phyloP scores from a whole-genome alignment of 2,113 vertebrate species.

The Lucifuga dentata region DNA sequence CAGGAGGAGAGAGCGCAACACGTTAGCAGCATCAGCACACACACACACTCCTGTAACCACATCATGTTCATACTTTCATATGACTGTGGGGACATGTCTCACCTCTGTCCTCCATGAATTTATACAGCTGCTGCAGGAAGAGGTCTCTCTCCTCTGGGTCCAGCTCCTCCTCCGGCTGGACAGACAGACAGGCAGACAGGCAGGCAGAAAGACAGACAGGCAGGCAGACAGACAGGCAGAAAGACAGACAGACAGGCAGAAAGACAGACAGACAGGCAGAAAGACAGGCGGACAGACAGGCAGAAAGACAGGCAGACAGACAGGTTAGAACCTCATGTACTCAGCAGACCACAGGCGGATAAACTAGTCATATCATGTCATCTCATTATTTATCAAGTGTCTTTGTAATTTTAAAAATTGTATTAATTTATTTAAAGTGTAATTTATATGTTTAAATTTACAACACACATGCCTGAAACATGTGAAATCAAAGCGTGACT shows the following conservation, averaged over 20 bases:
- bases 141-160: slow-evolving; percentile 97
- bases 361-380: too few relatives aligned
- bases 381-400: too few relatives aligned
- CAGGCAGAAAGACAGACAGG: slow-evolving; percentile 4
- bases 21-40: too few relatives aligned
- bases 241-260: slow-evolving; percentile 1
- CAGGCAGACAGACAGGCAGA: slow-evolving; percentile 17
- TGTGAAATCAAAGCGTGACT: too few relatives aligned
- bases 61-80: too few relatives aligned
- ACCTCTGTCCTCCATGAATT: slow-evolving; percentile 99
- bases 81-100: slow-evolving; percentile 32
- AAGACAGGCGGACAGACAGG: slow-evolving; percentile 17
- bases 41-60: too few relatives aligned
- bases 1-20: neutral
- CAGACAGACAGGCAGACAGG: slow-evolving; percentile 20
- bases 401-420: too few relatives aligned
- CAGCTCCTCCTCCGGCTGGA: slow-evolving; percentile 93
- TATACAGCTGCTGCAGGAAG: slow-evolving; percentile 99
- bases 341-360: too few relatives aligned
- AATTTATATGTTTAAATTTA: too few relatives aligned
- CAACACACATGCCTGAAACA: too few relatives aligned
- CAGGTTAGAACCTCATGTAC: too few relatives aligned
- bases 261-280: slow-evolving; percentile 17
- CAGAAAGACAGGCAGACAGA: slow-evolving; percentile 16
- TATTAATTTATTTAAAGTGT: too few relatives aligned